Evolutionary conservation across 2,888 invertebrate genomes (phyloP), one percentile per base, ranked within the genome.

Genomic region (Drosophila mimetica): DNA sequence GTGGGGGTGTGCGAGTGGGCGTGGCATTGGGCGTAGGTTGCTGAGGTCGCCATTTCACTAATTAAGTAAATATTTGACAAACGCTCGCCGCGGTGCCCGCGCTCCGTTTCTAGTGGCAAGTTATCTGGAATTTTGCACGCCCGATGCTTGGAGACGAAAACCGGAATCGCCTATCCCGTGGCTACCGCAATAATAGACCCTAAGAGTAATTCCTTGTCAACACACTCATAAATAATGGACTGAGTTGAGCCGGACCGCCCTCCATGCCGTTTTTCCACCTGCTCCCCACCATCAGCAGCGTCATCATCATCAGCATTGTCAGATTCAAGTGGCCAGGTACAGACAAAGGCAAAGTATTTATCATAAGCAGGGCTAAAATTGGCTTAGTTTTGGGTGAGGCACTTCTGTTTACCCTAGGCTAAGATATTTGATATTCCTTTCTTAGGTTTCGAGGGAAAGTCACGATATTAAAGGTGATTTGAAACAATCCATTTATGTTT

Each of bases 161-260:
- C 51, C 53, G 47, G 48, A 28, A 39, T 63, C 58, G 32, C 30
- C 55, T 20, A 48, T 59, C 20, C 46, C 22, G 22, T 28, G 30
- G 37, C 28, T 25, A 44, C 50, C 64, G 50, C 75, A 79, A 86
- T 78, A 73, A 86, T 78, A 73, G 83, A 74, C 78, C 79, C 88
- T 82, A 82, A 86, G 89, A 87, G 88, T 86, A 88, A 83, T 88
- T 84, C 84, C 85, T 83, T 85, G 89, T 88, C 89, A 88, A 88
- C 89, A 87, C 75, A 77, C 89, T 83, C 88, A 88, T 88, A 88
- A 88, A 88, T 88, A 88, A 88, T 88, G 83, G 84, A 89, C 89
- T 80, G 75, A 52, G 73, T 30, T 4, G 30, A 54, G 55, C 60
- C 64, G 77, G 75, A 75, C 74, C 72, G 48, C 67, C 39, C 14